phyloP scores from a whole-genome alignment of 2,888 invertebrate species.

The Ceratothoa steindachneri region DNA sequence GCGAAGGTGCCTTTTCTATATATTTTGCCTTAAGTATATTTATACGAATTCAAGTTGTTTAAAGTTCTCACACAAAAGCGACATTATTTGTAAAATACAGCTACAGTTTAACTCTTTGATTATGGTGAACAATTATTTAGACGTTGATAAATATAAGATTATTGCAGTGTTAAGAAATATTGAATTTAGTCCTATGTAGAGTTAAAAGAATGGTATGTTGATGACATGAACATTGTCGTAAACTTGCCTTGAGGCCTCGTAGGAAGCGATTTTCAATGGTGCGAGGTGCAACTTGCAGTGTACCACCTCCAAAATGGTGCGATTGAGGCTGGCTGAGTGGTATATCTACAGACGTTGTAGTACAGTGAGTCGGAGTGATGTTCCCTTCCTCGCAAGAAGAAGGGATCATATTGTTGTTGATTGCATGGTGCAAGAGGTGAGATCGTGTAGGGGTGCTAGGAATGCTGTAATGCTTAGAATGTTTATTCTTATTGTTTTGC shows the following conservation, averaged over 20 bases:
- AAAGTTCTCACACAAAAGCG: no score
- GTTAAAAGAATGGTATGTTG: no score
- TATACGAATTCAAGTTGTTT: no score
- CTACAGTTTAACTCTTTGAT: no score
- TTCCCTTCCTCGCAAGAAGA: not conserved
- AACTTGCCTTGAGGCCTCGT: conserved; percentile 6
- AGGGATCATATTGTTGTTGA: not conserved
- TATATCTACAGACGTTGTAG: conserved; percentile 2
- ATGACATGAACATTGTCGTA: no score
- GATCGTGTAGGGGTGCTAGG: conserved; percentile 8
- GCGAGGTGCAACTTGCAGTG: not conserved
- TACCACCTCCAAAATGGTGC: conserved; percentile 9
- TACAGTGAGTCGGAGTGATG: not conserved
- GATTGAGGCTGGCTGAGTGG: not conserved
- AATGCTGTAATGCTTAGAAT: not conserved
- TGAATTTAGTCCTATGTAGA: no score
- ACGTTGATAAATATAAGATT: no score
- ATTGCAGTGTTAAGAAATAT: no score
- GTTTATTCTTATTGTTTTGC: not conserved
- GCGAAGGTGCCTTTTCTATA: no score
- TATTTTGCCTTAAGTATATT: no score
- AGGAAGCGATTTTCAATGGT: conserved; percentile 9
- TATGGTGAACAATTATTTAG: no score
- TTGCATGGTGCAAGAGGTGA: not conserved
- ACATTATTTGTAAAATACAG: no score